phyloP scores from a whole-genome alignment of 2,888 invertebrate genomes.

The Melikaiella ostensackeni region DNA sequence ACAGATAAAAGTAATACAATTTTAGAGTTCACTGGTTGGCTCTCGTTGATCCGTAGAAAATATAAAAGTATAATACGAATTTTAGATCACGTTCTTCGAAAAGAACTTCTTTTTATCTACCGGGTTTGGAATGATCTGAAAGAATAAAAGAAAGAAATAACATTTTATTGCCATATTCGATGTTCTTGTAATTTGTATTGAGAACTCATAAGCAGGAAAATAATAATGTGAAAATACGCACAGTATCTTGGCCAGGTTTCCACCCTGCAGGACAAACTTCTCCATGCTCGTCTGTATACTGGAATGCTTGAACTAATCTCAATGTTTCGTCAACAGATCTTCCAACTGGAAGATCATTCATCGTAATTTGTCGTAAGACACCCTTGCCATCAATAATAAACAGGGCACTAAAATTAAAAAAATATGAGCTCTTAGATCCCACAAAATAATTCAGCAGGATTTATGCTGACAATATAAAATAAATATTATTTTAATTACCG shows the following conservation, averaged over 20 bases:
- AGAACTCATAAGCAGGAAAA: not conserved
- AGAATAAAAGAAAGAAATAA: not conserved
- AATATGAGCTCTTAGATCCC: not conserved
- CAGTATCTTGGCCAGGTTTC: conserved; percentile 96
- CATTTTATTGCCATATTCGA: not conserved
- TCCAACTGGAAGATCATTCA: conserved; percentile 97
- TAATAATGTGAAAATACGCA: conserved; percentile 74
- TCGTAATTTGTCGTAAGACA: conserved; percentile 93
- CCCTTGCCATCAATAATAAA: conserved; percentile 96
- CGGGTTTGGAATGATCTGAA: conserved; percentile 36
- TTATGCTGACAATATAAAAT: not conserved
- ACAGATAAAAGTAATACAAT: not conserved
- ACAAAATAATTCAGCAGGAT: too few species aligned
- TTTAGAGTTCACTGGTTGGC: conserved; percentile 17
- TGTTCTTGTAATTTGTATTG: not conserved
- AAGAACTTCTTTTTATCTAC: conserved; percentile 29
- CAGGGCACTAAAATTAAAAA: conserved; percentile 82
- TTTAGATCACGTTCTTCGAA: conserved; percentile 9
- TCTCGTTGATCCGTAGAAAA: not conserved
- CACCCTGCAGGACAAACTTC: conserved; percentile 98
- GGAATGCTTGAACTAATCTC: conserved; percentile 95
- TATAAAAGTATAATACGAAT: not conserved
- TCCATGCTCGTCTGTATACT: conserved; percentile 93
- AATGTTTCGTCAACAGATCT: conserved; percentile 96
- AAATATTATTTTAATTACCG: conserved; percentile 77